Evolutionary conservation across 2,113 vertebrate species (phyloP).

Genomic region (Malurus melanocephalus): DNA sequence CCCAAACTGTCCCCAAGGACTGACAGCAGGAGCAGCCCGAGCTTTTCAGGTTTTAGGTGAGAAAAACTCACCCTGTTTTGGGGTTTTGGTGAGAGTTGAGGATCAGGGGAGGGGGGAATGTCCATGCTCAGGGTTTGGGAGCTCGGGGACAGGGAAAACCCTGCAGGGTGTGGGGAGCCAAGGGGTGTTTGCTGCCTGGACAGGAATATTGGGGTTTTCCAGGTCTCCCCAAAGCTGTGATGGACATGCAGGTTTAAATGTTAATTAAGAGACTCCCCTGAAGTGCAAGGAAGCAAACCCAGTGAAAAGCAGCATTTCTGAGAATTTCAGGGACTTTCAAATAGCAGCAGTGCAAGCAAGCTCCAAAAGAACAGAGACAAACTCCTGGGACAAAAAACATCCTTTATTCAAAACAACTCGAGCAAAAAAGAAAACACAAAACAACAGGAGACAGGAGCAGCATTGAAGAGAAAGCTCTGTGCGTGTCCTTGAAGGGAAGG

Average conservation of each 20-base stretch:
- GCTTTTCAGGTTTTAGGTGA: background rate
- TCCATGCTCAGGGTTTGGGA: fast-evolving
- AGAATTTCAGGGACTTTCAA: background rate
- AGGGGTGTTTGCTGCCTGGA: background rate
- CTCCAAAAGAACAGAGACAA: too few species aligned
- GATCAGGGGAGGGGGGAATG: fast-evolving
- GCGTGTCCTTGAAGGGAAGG: too few species aligned
- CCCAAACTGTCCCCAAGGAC: fast-evolving
- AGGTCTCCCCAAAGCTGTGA: background rate
- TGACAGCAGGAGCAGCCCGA: background rate
- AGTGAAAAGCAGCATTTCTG: background rate
- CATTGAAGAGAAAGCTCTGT: background rate
- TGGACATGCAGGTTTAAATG: fast-evolving
- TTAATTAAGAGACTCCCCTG: background rate
- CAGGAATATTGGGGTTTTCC: background rate
- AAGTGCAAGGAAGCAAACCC: background rate
- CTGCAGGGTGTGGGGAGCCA: too few species aligned
- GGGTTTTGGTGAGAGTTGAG: background rate
- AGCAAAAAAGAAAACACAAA: too few species aligned
- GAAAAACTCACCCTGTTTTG: background rate
- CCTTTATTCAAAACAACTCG: background rate
- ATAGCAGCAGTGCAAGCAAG: background rate
- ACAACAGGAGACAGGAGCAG: background rate
- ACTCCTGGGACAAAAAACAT: background rate
- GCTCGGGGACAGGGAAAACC: fast-evolving